Evolutionary conservation across 2,797 vertebrate species (phyloP).

Genomic region (Neoniphon sammara): DNA sequence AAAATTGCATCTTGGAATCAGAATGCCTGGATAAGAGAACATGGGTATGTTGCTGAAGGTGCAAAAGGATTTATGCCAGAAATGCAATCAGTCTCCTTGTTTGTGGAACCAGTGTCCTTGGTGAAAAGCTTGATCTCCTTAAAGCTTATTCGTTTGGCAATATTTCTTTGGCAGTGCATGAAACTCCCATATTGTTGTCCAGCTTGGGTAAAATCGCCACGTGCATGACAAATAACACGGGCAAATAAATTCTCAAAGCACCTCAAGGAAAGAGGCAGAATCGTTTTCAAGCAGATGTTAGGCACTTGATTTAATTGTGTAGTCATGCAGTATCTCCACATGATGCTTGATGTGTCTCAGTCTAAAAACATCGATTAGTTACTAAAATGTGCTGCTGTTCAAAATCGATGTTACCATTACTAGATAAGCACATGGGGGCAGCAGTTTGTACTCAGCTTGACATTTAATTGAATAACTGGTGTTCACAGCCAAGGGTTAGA

Average conservation of each 20-base stretch:
- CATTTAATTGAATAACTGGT: background rate
- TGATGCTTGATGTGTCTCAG: too few relatives aligned
- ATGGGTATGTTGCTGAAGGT: background rate
- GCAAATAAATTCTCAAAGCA: background rate
- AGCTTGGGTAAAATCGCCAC: background rate
- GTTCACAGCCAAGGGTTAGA: background rate
- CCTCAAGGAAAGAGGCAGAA: background rate
- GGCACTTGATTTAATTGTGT: too few relatives aligned
- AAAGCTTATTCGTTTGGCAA: background rate
- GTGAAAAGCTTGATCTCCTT: constrained; percentile 1
- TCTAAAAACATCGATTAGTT: too few relatives aligned
- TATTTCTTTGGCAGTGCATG: background rate
- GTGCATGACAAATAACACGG: background rate
- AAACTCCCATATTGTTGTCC: constrained; percentile 4
- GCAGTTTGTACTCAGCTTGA: background rate
- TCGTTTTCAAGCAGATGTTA: too few relatives aligned
- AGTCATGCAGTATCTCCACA: too few relatives aligned
- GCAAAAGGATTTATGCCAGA: background rate
- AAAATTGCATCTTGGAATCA: constrained; percentile 27
- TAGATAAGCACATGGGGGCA: background rate
- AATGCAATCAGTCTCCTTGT: constrained; percentile 13
- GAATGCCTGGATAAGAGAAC: constrained; percentile 2
- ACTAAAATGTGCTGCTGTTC: background rate
- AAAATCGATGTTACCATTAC: background rate
- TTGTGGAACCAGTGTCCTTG: constrained; percentile 6